phyloP scores from a whole-genome alignment of 2,797 vertebrate genomes.

The Cryptoblepharus egeriae region DNA sequence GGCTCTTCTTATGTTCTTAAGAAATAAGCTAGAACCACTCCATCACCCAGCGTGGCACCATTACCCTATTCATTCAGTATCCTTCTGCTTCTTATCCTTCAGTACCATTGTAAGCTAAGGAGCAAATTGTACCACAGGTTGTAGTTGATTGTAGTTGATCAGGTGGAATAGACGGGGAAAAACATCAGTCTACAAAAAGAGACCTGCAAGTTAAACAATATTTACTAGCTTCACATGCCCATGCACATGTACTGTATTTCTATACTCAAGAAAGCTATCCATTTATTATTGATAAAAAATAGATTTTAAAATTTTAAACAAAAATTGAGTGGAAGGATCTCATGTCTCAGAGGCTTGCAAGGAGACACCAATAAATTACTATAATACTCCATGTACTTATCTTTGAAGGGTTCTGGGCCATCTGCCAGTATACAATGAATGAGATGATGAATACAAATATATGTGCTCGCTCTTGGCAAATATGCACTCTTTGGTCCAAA shows the following conservation, averaged over 20 bases:
- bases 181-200: constrained; percentile 30
- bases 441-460: constrained; percentile 21
- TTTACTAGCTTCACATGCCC: constrained; percentile 13
- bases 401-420: constrained; percentile 49
- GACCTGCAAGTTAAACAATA: constrained; percentile 48
- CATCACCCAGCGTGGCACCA: neutral
- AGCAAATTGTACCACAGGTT: no score
- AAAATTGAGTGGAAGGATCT: constrained; percentile 45
- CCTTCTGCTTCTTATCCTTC: constrained; percentile 18
- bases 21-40: no score
- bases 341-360: constrained; percentile 42
- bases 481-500: constrained; percentile 24
- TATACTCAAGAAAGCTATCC: no score
- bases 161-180: constrained; percentile 36
- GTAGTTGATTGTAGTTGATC: constrained; percentile 19
- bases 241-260: neutral
- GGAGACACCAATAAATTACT: constrained; percentile 42
- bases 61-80: no score
- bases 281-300: constrained; percentile 43
- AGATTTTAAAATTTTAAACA: constrained; percentile 32
- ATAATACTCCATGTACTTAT: neutral
- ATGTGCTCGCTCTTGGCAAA: constrained; percentile 29
- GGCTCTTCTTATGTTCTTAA: no score
- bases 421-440: constrained; percentile 47
- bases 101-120: neutral